Base-by-base conservation (phyloP, 2,113 vertebrate genomes). In the Platycercus adscitus region DNA sequence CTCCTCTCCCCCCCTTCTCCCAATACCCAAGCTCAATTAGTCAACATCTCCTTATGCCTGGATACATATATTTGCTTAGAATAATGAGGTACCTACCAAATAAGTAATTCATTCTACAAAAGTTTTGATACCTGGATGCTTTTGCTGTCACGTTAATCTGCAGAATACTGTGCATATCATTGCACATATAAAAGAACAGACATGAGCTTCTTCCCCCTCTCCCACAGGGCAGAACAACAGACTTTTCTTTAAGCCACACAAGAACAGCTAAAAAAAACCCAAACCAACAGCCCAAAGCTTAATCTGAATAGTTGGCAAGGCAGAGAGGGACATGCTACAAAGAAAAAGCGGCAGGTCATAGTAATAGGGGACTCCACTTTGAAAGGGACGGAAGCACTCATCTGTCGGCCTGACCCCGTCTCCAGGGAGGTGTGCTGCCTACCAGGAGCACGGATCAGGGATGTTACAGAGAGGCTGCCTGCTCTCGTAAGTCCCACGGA, bases 1-100 rank as follows among this genome's bases (percentile, higher is more conserved):
- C 3, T 1, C 21, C 2, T 1, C 11, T 7, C 6, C 5, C 3
- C 3, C 7, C 18, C 52, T 1, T 4, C 18, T 0, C 5, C 2
- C 17, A 53, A 47, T 49, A 29, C 7, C 26, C 24, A 55, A 10
- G 10, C 12, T 10, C 31, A 61, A 20, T 12, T 49, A 50, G 0
- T 43, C 16, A 71, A 52, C 3, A 0, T 39, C 5, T 43, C 56
- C 24, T 52, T 88, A 11, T 18, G 11, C 14, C 35, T 6, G 6
- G 21, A 52, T 25, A 35, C 11, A 55, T 49, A 8, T 18, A 50
- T 65, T 47, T 90, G 4, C 19, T 83, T 69, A 43, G 13, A 87
- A 71, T 56, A 53, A 58, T 17, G 37, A 46, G 4, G 3, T 50
- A 61, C 23, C 7, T 78, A 72, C 11, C 6, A 55, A 78, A n/a